Percentiles rank a stretch among this genome's conserved stretches.
Conservation (phyloP, 2,888 invertebrate genomes). For the Pandemis heparana region DNA sequence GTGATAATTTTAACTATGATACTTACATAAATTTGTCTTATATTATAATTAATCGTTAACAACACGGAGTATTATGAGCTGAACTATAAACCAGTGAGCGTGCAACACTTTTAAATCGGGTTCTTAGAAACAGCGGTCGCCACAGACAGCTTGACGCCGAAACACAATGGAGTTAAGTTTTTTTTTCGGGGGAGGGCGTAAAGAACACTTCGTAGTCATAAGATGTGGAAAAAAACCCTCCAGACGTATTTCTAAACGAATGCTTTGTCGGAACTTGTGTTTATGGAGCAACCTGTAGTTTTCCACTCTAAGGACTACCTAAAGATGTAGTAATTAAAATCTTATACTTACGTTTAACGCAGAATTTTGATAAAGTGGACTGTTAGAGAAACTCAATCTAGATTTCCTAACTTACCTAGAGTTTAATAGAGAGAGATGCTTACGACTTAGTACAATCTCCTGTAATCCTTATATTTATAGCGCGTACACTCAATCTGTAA, state of each 20-base stretch:
- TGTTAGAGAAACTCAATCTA: background rate
- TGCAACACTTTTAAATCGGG: slow-evolving; percentile 49
- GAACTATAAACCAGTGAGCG: slow-evolving; percentile 25
- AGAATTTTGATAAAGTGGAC: background rate
- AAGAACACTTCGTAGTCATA: slow-evolving; percentile 68
- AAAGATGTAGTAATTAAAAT: background rate
- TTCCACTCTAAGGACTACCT: background rate
- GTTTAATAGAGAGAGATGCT: too few species aligned
- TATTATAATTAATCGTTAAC: slow-evolving; percentile 9
- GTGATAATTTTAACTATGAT: slow-evolving; percentile 1
- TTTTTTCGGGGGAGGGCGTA: slow-evolving; percentile 65
- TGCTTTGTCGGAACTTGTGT: slow-evolving; percentile 58
- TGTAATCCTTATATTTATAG: too few species aligned
- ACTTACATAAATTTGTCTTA: background rate
- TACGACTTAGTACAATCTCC: too few species aligned
- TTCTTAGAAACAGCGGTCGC: slow-evolving; percentile 75
- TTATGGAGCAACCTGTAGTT: slow-evolving; percentile 20
- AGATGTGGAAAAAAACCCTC: slow-evolving; percentile 68
- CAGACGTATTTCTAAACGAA: slow-evolving; percentile 65
- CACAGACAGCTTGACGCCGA: slow-evolving; percentile 82
- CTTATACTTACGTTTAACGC: background rate
- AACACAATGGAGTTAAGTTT: slow-evolving; percentile 75
- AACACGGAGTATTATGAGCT: slow-evolving; percentile 23
- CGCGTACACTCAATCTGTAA: too few species aligned
- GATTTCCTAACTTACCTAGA: background rate